These are phyloP conservation scores for Tethea ocularis DNA, from an alignment of 2,888 invertebrate genomes.

Conservation along the genomic window DNA sequence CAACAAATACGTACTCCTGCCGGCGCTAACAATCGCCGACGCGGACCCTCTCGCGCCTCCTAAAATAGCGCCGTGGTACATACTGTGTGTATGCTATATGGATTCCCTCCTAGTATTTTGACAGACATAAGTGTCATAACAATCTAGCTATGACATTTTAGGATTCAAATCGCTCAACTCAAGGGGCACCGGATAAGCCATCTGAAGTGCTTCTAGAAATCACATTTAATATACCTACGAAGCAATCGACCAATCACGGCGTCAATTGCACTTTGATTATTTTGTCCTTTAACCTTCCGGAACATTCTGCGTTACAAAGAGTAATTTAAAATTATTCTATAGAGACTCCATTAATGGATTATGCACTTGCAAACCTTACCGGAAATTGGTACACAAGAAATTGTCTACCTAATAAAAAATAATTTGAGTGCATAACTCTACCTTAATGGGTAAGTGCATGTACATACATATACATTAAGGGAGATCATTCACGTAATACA, in stretches of 20 bases:
- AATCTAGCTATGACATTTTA: neutral
- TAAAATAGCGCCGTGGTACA: no score
- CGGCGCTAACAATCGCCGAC: no score
- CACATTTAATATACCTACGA: neutral
- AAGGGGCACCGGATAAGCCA: constrained; percentile 83
- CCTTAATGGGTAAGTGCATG: no score
- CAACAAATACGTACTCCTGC: no score
- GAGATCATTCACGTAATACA: neutral
- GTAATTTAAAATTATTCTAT: neutral
- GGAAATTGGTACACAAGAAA: neutral
- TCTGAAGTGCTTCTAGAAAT: neutral
- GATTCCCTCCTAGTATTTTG: neutral
- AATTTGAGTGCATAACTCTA: no score
- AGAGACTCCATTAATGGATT: neutral
- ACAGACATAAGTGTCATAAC: neutral
- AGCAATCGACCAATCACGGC: neutral
- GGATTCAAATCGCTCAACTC: no score
- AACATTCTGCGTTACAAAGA: neutral
- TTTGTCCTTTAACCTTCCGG: neutral
- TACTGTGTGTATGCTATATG: no score
- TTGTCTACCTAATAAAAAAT: neutral
- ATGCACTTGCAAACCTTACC: neutral
- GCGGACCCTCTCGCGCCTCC: no score
- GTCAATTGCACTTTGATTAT: neutral
- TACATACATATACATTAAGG: no score